Conservation (phyloP, 2,113 vertebrate species). For the Sterna hirundo region DNA sequence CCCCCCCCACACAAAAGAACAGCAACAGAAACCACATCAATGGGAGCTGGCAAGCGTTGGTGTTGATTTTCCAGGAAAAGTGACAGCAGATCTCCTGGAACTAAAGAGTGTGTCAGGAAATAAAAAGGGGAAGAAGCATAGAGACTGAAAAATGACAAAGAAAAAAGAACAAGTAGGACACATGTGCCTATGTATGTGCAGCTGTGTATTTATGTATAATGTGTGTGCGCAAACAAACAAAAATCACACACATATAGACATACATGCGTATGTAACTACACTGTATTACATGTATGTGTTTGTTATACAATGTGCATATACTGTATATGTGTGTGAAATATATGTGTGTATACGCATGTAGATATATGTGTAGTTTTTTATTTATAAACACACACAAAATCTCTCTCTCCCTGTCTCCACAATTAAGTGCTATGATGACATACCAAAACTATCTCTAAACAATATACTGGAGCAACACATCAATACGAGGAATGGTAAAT, state of each 20-base stretch:
- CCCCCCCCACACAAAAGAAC: neutral
- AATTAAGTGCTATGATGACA: neutral
- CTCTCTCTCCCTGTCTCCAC: neutral
- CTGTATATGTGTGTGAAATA: neutral
- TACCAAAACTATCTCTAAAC: neutral
- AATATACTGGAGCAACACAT: neutral
- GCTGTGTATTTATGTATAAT: rapidly evolving
- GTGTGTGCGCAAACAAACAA: neutral
- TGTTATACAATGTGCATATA: neutral
- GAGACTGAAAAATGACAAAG: neutral
- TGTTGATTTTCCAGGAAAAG: neutral
- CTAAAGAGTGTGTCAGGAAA: neutral
- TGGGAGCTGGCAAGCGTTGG: rapidly evolving
- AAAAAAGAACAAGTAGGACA: neutral
- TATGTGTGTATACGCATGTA: rapidly evolving
- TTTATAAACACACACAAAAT: neutral
- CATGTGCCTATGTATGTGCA: neutral
- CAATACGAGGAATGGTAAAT: neutral
- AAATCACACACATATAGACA: neutral
- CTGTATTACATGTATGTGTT: neutral
- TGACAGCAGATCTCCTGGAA: neutral
- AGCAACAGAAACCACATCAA: neutral
- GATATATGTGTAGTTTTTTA: neutral
- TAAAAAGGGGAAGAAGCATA: neutral
- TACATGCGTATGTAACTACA: too few species aligned